Conservation (phyloP, 2,113 vertebrate species). For the Phalacrocorax brasilianus region DNA sequence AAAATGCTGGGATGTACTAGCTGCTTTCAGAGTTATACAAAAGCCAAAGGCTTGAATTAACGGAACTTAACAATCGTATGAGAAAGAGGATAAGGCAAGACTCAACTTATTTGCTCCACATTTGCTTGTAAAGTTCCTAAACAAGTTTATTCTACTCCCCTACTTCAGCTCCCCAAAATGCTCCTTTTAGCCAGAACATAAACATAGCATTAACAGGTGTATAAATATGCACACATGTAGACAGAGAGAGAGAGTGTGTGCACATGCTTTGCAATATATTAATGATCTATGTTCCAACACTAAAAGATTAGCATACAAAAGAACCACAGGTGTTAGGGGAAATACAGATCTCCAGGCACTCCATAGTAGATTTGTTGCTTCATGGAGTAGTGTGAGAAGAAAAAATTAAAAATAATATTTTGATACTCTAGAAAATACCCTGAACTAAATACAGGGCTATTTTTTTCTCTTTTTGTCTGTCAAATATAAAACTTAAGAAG, state of each 20-base stretch:
- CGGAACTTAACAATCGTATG: background rate
- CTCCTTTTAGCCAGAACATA: background rate
- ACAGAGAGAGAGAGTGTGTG: rapidly evolving
- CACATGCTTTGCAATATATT: background rate
- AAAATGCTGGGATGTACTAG: background rate
- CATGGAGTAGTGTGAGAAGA: background rate
- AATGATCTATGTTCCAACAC: background rate
- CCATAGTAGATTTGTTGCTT: background rate
- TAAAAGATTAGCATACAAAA: background rate
- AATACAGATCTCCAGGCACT: background rate
- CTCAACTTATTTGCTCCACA: background rate
- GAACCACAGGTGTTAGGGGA: background rate
- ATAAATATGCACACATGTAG: background rate
- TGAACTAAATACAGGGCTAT: background rate
- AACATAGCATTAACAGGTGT: background rate
- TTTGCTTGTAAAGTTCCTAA: background rate
- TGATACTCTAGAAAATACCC: background rate
- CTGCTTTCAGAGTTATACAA: background rate
- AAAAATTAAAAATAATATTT: background rate
- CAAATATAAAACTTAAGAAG: background rate
- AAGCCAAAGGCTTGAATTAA: background rate
- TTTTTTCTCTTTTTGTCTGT: background rate
- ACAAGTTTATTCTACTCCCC: background rate
- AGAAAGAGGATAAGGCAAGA: background rate
- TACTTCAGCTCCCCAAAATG: background rate